Evolutionary conservation across 2,888 invertebrate genomes (phyloP), one percentile per base, ranked within the genome.

Genomic region (Cosmia pyralina): DNA sequence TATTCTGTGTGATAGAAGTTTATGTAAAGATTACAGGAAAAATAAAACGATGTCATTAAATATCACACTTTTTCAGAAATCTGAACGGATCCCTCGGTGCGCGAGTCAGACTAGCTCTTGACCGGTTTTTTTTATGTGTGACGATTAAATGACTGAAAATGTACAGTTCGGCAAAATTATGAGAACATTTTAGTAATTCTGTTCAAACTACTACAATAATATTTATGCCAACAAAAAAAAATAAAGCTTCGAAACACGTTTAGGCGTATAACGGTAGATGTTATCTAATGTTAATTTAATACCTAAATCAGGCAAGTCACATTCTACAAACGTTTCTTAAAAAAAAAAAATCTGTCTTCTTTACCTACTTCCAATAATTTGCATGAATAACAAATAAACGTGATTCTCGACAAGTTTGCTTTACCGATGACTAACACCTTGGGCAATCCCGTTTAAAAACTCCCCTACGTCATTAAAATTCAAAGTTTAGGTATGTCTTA

Each of bases 341-440:
- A 58, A n/a, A n/a, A n/a, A n/a, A 58, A 57, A 19, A 28, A 0
- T 4, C 4, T 28, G 22, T 17, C 11, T 15, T 60, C 13, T 69
- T 69, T n/a, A 69, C 60, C 76, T 50, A 76, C 15, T 69, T 69
- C n/a, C 28, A 69, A 55, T 62, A 44, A 70, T 63, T 52, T 48
- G 15, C 38, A 63, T 77, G 28, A 58, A 70, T 70, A 58, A 77
- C 44, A 48, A 48, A 44, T 50, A 48, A 44, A 52, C 55, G 46
- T 67, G 58, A 17, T 50, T 58, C 44, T 68, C 10, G 13, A 44
- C 22, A 80, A 11, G n/a, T 58, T 68, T 46, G 38, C 38, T 75
- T 82, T 68, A 79, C 78, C 62, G 28, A 58, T 84, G 78, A 81
- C 77, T 78, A 75, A 84, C 53, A 19, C 38, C 28, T 57, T 41